These are phyloP conservation scores for Aselliscus stoliczkanus DNA, from an alignment of 2,797 vertebrate genomes.

Conservation along the genomic window DNA sequence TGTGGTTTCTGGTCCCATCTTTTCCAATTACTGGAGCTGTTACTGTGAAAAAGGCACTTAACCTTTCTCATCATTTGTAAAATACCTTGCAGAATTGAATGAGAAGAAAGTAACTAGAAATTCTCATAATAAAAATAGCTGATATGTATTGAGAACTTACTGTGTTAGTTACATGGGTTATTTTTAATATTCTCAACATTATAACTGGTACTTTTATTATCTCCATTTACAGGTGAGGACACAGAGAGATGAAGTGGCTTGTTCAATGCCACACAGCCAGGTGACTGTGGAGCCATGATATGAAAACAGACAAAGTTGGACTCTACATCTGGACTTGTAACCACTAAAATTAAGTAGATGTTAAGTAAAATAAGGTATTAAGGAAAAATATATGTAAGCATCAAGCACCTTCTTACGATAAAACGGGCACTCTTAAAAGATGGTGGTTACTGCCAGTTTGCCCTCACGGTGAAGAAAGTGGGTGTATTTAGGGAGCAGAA, in stretches of 20 bases:
- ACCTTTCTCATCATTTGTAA: background rate
- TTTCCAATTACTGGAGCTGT: background rate
- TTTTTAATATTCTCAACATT: background rate
- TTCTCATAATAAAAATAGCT: background rate
- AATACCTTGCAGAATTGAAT: background rate
- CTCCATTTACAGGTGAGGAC: background rate
- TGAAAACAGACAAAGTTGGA: background rate
- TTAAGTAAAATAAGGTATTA: background rate
- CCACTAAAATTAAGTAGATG: background rate
- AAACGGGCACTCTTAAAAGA: background rate
- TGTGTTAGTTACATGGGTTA: background rate
- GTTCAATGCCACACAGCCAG: background rate
- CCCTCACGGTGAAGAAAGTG: background rate
- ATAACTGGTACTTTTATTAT: background rate
- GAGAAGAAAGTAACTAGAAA: background rate
- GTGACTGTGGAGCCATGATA: background rate
- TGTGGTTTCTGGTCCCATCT: background rate
- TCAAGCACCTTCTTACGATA: background rate
- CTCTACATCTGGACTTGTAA: background rate
- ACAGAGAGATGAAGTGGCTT: background rate
- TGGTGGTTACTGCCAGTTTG: background rate
- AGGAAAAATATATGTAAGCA: background rate
- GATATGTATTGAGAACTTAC: background rate
- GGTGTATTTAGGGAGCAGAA: background rate
- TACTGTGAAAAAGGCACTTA: background rate